Percentiles rank a stretch among this genome's conserved stretches.
Conservation (phyloP, 53 echinoderm and acorn worm genomes). For the Holothuria scabra region DNA sequence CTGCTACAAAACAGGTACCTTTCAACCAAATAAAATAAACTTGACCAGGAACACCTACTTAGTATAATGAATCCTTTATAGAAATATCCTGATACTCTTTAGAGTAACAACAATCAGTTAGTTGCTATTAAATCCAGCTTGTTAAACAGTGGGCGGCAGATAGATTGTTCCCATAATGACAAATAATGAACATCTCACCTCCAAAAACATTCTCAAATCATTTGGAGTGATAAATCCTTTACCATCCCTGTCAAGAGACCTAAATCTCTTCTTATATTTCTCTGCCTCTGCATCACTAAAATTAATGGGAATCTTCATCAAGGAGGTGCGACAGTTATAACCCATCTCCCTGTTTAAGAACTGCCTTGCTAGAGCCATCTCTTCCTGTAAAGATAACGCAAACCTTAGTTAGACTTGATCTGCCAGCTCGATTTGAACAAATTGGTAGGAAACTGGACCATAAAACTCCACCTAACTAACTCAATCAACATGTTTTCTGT, state of each 20-base stretch:
- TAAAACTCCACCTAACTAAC: too few relatives aligned
- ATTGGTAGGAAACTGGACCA: too few relatives aligned
- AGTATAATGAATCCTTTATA: too few relatives aligned
- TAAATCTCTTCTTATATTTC: constrained; percentile 88
- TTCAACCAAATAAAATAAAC: too few relatives aligned
- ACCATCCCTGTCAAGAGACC: constrained; percentile 78
- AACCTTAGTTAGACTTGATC: not conserved
- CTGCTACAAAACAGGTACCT: too few relatives aligned
- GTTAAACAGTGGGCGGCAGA: not conserved
- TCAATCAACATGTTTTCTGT: too few relatives aligned
- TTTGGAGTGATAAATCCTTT: constrained; percentile 97
- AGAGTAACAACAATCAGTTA: too few relatives aligned
- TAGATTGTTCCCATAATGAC: not conserved
- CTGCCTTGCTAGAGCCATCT: constrained; percentile 62
- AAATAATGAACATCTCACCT: constrained; percentile 52
- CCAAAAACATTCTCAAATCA: constrained; percentile 81
- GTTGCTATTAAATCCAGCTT: too few relatives aligned
- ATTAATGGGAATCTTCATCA: constrained; percentile 85
- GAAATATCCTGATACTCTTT: too few relatives aligned
- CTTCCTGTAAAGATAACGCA: constrained; percentile 41
- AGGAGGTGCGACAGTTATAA: constrained; percentile 72
- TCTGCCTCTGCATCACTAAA: constrained; percentile 83
- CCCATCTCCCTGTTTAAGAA: constrained; percentile 95
- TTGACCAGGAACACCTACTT: too few relatives aligned
- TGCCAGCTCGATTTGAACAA: too few relatives aligned